Evolutionary conservation across 2,888 invertebrate genomes (phyloP).

Genomic region (Leptodirus hochenwartii): DNA sequence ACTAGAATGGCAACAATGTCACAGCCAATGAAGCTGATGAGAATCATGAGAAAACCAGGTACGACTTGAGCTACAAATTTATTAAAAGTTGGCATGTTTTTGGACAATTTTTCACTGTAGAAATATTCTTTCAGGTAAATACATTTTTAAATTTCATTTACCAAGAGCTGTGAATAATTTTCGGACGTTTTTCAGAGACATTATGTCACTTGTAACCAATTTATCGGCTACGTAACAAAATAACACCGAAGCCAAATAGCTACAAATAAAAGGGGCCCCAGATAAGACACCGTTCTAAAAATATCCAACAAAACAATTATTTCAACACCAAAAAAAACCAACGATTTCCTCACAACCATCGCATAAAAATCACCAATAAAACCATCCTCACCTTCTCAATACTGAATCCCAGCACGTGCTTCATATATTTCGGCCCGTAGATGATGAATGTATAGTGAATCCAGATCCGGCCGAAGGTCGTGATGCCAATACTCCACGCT

Average conservation of each 20-base stretch:
- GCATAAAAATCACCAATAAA: neutral
- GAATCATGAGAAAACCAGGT: slow-evolving; percentile 42
- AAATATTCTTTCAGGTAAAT: slow-evolving; percentile 1
- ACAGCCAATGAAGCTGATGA: slow-evolving; percentile 45
- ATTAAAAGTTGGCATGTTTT: slow-evolving; percentile 5
- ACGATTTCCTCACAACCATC: neutral
- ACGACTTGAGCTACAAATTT: slow-evolving; percentile 52
- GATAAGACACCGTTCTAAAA: slow-evolving; percentile 45
- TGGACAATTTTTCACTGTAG: no score
- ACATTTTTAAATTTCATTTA: slow-evolving; percentile 15
- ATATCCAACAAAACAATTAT: slow-evolving; percentile 7
- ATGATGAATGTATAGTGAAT: slow-evolving; percentile 55
- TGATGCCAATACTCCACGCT: slow-evolving; percentile 51
- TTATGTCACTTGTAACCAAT: slow-evolving; percentile 34
- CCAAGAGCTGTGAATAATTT: slow-evolving; percentile 47
- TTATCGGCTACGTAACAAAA: slow-evolving; percentile 52
- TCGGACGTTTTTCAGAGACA: slow-evolving; percentile 43
- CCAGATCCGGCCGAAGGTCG: slow-evolving; percentile 60
- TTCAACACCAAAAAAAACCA: neutral
- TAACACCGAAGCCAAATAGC: slow-evolving; percentile 48
- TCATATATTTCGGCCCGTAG: slow-evolving; percentile 52
- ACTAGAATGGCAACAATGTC: slow-evolving; percentile 36
- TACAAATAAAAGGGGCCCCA: slow-evolving; percentile 49
- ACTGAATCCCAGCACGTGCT: slow-evolving; percentile 44
- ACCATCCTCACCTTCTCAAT: slow-evolving; percentile 36